Conservation (phyloP, 2,113 vertebrate genomes). For the Ascaphus truei region DNA sequence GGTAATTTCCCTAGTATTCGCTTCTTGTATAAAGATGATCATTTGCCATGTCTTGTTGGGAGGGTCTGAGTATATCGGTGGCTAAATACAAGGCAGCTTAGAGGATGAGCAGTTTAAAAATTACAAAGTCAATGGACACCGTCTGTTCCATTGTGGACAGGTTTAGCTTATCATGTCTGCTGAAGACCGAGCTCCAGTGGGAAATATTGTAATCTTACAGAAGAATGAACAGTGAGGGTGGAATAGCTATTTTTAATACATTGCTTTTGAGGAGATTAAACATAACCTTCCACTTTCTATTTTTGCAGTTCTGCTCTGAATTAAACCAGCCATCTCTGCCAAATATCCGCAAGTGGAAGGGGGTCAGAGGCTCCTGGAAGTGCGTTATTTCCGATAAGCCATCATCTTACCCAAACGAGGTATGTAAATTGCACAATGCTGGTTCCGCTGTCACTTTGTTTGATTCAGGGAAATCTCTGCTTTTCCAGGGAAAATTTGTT, state of each 20-base stretch:
- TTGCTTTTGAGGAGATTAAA: neutral
- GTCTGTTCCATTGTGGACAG: too few relatives aligned
- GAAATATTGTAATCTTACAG: too few relatives aligned
- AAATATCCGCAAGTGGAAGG: conserved; percentile 85
- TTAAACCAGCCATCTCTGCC: conserved; percentile 83
- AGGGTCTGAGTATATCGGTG: too few relatives aligned
- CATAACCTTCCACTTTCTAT: conserved; percentile 23
- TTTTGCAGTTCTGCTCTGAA: conserved; percentile 83
- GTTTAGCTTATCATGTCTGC: neutral
- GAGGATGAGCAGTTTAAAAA: too few relatives aligned
- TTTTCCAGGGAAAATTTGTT: conserved; percentile 12
- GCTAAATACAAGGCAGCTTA: too few relatives aligned
- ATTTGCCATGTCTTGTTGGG: too few relatives aligned
- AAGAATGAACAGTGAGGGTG: too few relatives aligned
- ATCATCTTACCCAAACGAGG: conserved; percentile 68
- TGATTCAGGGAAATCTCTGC: conserved; percentile 3
- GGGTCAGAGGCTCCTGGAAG: conserved; percentile 82
- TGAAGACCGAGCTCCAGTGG: too few relatives aligned
- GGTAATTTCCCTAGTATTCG: too few relatives aligned
- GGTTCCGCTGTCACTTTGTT: conserved; percentile 9
- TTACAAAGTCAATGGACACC: too few relatives aligned
- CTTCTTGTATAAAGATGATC: too few relatives aligned
- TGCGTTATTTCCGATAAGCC: conserved; percentile 74
- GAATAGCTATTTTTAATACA: too few relatives aligned
- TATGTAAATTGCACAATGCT: conserved; percentile 42